Base-by-base conservation (phyloP, 1,140 invertebrate species). In the Ceratosolen fusciceps region DNA sequence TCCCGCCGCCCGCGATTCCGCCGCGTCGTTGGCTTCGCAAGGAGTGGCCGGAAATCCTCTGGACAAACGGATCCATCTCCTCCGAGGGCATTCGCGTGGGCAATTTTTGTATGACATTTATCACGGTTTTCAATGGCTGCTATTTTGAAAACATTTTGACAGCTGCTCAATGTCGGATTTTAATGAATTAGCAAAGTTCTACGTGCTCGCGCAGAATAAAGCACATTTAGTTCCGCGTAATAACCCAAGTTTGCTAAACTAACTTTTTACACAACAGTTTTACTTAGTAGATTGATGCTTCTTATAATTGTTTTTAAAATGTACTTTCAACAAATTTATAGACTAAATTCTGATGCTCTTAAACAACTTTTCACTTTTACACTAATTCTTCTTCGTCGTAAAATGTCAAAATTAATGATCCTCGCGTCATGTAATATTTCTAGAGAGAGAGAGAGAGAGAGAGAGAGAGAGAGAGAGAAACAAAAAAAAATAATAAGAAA, bases 271-370 rank as follows among this genome's bases (percentile, higher is more conserved):
- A 5, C 60, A 65, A 65, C 5, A 65, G 21, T 65, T 65, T 37
- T 37, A 65, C 31, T 9, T 34, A 65, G 34, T 65, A 65, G 21
- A 65, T 65, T 65, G 60, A 65, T 65, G 60, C n/a, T 65, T n/a
- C 34, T 37, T 8, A 37, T 37, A 37, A 65, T 65, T 65, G 5
- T 65, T 9, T 65, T 60, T 60, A 31, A n/a, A 60, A 31, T 31
- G 19, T 19, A 31, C 12, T 31, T 31, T 60, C 5, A 60, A 60
- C 29, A 16, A 16, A 0, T 31, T 34, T 24, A 31, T 19, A 60
- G 12, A 60, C 12, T 19, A 31, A 1, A 60, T 31, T 60, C 31
- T 60, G n/a, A 10, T 19, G 2, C 39, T 31, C 37, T 8, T 34
- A 65, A 37, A 65, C 0, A 37, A 65, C 16, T 37, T 37, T 65